A percentile compares a stretch with the other conserved stretches of the same genome.
Evolutionary conservation across 2,113 vertebrate species (phyloP).

Genomic region (Pseudopipra pipra): DNA sequence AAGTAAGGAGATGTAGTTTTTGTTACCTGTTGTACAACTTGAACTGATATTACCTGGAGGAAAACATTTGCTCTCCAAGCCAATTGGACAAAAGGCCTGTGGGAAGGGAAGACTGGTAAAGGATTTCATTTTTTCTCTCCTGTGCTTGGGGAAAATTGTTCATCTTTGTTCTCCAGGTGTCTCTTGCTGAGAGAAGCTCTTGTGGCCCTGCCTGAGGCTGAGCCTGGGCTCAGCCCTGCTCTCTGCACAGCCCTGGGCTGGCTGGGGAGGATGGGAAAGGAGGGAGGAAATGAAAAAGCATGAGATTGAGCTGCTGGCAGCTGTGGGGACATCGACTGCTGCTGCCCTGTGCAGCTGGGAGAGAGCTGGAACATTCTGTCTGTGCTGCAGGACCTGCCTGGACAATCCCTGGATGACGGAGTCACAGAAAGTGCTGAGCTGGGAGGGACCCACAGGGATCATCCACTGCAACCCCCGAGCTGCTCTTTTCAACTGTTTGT

Average conservation of each 20-base stretch:
- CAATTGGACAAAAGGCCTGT: neutral
- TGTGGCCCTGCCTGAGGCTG: neutral
- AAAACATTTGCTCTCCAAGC: neutral
- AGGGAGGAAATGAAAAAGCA: neutral
- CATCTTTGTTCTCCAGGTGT: neutral
- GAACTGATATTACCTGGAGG: neutral
- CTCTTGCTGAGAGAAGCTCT: neutral
- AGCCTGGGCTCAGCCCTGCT: neutral
- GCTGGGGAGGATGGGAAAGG: neutral
- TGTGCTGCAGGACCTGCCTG: neutral
- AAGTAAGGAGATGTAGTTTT: neutral
- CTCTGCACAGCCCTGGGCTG: neutral
- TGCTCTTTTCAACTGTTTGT: neutral
- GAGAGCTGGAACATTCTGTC: neutral
- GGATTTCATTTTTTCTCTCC: neutral
- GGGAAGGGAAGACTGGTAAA: neutral
- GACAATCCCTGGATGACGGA: accelerated
- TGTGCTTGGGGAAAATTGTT: neutral
- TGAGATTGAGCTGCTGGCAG: neutral
- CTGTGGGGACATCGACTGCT: neutral
- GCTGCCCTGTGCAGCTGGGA: neutral
- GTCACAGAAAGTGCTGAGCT: neutral
- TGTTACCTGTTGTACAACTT: neutral
- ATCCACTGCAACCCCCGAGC: neutral
- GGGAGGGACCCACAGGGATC: neutral